Conservation (phyloP, 2,888 invertebrate species). For the Agrochola circellaris region DNA sequence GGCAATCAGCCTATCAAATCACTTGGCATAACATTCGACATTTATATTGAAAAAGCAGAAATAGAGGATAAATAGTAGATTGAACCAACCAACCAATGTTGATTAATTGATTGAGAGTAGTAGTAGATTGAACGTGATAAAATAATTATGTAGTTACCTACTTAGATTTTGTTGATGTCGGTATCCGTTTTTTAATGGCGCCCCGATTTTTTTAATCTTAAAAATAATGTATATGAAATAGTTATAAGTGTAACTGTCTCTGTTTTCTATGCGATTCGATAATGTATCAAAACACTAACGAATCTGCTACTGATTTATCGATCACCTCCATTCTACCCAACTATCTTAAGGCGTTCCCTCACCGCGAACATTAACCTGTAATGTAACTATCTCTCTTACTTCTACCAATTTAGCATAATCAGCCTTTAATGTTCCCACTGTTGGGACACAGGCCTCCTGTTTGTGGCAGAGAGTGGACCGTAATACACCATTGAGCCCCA, state of each 20-base stretch:
- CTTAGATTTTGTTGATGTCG: too few species aligned
- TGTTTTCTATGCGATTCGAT: not conserved
- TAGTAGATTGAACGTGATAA: not conserved
- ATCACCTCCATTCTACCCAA: not conserved
- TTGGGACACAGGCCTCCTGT: too few species aligned
- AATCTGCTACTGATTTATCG: conserved; percentile 7
- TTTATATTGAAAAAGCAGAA: conserved; percentile 5
- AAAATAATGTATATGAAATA: not conserved
- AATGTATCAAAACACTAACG: not conserved
- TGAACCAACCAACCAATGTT: too few species aligned
- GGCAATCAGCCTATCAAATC: conserved; percentile 20
- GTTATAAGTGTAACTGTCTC: not conserved
- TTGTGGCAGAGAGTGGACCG: too few species aligned
- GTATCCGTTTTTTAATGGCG: not conserved
- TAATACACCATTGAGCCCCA: too few species aligned
- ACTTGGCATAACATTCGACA: not conserved
- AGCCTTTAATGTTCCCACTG: too few species aligned
- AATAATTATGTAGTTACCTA: too few species aligned
- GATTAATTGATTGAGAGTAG: too few species aligned
- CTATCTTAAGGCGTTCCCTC: not conserved
- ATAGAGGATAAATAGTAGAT: not conserved
- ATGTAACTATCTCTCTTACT: too few species aligned
- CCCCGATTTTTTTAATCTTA: not conserved
- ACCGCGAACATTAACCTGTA: too few species aligned
- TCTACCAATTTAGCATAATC: too few species aligned